Evolutionary conservation across 2,888 invertebrate genomes (phyloP), one percentile per base, ranked within the genome.

Genomic region (Drosophila ustulata): DNA sequence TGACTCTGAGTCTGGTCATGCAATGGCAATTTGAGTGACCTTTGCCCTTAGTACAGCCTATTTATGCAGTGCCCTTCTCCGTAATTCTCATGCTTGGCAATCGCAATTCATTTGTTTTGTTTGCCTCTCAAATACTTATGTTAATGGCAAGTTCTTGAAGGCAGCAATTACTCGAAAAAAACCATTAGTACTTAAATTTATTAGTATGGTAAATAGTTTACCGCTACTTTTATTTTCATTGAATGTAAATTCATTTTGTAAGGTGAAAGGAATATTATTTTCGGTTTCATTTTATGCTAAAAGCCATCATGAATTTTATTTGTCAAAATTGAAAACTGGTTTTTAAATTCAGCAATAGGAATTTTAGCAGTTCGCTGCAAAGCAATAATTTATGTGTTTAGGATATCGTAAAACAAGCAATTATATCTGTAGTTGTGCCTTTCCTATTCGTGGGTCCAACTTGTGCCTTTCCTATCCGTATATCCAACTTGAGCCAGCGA

Each of bases 1-100:
- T 26, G 71, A 39, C 47, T 52, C 39, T 43, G 8, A 8, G 2
- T 6, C 32, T 41, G 52, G 32, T 26, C 69, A 53, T 47, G n/a
- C 32, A 23, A 37, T 46, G 34, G 13, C 28, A 62, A 62, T 39
- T 61, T 30, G 57, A 71, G 26, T 61, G 66, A 62, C 52, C 57
- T 71, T 57, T 46, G 49, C 7, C 30, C 7, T 58, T 8, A 45
- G 45, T 45, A 45, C 25, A 7, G 18, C 39, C 9, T 11, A 18
- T 34, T 37, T 7, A 28, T 32, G 23, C 26, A n/a, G 5, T 11
- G 37, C 37, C 37, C 46, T 34, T 65, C 49, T 5, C 39, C 34
- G 39, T 3, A 18, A 37, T 67, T 69, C 69, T 53, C 47, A 39
- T 13, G 26, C 7, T 8, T 55, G 25, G n/a, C 30, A 41, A 53